These are phyloP conservation scores for Poecilia wingei DNA, from an alignment of 2,797 vertebrate genomes.

Conservation along the genomic window DNA sequence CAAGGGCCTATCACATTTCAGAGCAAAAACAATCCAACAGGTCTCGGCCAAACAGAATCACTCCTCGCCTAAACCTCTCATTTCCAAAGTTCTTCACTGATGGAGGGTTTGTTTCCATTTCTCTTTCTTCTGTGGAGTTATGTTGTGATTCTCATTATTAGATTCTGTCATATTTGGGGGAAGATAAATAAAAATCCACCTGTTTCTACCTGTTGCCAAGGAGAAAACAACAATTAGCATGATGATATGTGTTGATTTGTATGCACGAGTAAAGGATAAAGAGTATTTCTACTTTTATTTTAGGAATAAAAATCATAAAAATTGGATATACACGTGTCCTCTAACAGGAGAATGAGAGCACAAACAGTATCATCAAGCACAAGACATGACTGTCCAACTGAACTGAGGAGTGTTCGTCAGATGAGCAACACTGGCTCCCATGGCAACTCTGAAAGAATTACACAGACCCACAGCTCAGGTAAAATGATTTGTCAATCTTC, in stretches of 20 bases:
- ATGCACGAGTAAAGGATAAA: not conserved
- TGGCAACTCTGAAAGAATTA: not conserved
- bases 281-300: not conserved
- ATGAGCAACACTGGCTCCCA: not conserved
- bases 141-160: conserved; percentile 20
- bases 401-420: not conserved
- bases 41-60: conserved; percentile 51
- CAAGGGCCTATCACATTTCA: conserved; percentile 71
- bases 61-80: conserved; percentile 62
- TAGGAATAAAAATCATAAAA: not conserved
- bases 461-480: not conserved
- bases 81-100: conserved; percentile 40
- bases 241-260: not conserved
- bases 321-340: not conserved
- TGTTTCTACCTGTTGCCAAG: conserved; percentile 14
- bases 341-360: not conserved
- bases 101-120: conserved; percentile 28
- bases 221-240: conserved; percentile 7
- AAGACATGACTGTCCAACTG: not conserved
- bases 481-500: not conserved
- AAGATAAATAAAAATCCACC: not conserved
- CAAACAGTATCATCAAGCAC: not conserved
- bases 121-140: conserved; percentile 25
- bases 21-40: conserved; percentile 63
- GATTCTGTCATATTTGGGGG: conserved; percentile 17